Evolutionary conservation across 1,140 invertebrate genomes (phyloP), one percentile per base, ranked within the genome.

Genomic region (Orius laevigatus): DNA sequence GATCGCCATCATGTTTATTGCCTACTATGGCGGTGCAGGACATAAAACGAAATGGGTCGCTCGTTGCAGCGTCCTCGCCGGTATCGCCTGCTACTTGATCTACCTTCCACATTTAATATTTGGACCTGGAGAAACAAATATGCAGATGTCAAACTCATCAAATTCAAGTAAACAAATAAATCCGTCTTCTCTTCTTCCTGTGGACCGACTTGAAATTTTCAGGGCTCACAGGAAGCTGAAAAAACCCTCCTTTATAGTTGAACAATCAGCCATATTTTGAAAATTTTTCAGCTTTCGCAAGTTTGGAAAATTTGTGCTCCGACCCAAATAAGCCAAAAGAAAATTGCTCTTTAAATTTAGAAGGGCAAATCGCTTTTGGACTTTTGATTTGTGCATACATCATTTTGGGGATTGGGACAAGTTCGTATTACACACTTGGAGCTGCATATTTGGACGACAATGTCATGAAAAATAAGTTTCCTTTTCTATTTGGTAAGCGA

Each of bases 371-470:
- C 12, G 31, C 51, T 9, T 39, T 51, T 19, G n/a, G 47, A 0
- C 49, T 60, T 9, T 15, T 61, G 5, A 49, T 58, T 25, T 40
- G 38, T 2, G 48, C 56, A 0, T 53, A 58, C 11, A 48, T 58
- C 8, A 38, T 56, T 8, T 42, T 55, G n/a, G 59, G 59, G 1
- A 40, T 61, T 18, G 59, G 59, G 0, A 46, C 49, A 18, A 55
- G 56, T 2, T 35, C 55, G 2, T 62, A 60, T 36, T 58, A 57
- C 49, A 58, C 60, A 6, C 54, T 60, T 8, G 61, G 61, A 6
- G 50, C 57, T 0, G 54, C 61, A 1, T 62, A 62, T 19, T 39
- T 62, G 31, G 61, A 62, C 49, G 61, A 62, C 46, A 61, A 62
- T 25, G 52, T 51, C 8, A 45, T 51, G 11, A 62, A 62, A 15